A percentile compares a stretch with the other conserved stretches of the same genome.
phyloP scores from a whole-genome alignment of 2,888 invertebrate genomes.

The Atethmia centrago region DNA sequence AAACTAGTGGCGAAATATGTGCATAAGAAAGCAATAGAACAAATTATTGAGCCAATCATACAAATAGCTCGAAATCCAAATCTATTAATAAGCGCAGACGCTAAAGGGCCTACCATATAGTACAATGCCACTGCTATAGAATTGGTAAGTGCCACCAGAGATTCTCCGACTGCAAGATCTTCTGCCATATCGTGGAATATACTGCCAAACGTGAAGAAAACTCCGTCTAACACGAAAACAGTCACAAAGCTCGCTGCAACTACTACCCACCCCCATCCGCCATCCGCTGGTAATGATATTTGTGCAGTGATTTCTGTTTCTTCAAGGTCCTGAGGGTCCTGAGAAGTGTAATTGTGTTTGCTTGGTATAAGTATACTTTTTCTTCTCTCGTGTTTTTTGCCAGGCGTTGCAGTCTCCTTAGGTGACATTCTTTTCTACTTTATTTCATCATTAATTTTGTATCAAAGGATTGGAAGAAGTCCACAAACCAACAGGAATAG shows the following conservation, averaged over 20 bases:
- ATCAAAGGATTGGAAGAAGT: not conserved
- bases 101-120: slow-evolving; percentile 80
- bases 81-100: slow-evolving; percentile 85
- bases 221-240: slow-evolving; percentile 82
- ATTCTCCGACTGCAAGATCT: slow-evolving; percentile 76
- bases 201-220: slow-evolving; percentile 83
- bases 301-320: slow-evolving; percentile 87
- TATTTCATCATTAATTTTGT: not conserved
- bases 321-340: slow-evolving; percentile 65
- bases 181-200: slow-evolving; percentile 76
- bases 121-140: slow-evolving; percentile 83
- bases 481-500: slow-evolving; percentile 5
- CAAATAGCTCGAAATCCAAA: slow-evolving; percentile 84
- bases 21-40: slow-evolving; percentile 76
- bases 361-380: slow-evolving; percentile 72
- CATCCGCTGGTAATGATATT: slow-evolving; percentile 83
- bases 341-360: slow-evolving; percentile 14
- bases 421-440: not conserved
- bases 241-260: slow-evolving; percentile 77
- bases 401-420: slow-evolving; percentile 1
- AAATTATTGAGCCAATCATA: slow-evolving; percentile 82
- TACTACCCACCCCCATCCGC: slow-evolving; percentile 87
- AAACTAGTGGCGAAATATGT: slow-evolving; percentile 79
- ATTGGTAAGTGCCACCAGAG: slow-evolving; percentile 80
- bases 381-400: slow-evolving; percentile 67